Base-by-base conservation (phyloP, 2,888 invertebrate genomes). In the Podotricha telesiphe region DNA sequence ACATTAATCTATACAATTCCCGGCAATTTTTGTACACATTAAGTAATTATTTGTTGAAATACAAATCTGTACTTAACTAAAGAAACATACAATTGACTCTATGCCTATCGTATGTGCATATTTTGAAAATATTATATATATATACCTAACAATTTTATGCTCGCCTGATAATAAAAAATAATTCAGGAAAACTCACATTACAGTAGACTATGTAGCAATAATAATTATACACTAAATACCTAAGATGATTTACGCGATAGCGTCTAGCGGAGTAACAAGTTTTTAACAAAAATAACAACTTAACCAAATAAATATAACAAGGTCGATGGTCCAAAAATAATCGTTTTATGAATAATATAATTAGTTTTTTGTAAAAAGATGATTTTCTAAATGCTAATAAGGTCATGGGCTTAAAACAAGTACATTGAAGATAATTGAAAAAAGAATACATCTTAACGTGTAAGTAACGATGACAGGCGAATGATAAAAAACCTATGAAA, bases 381-480 rank as follows among this genome's bases (percentile, higher is more conserved):
- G 2, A 59, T 42, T 22, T 59, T 59, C 45, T n/a, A 45, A 22
- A 45, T 8, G n/a, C 45, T 45, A 59, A 59, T 45, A 45, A 59
- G 42, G 45, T 59, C 22, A 59, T n/a, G 11, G 45, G 20, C 42
- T 42, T 42, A 20, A 22, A 2, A 22, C 42, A 59, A 59, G n/a
- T n/a, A 42, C 17, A 34, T 48, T 17, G 37, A 50, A 62, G 48
- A 34, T 62, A 50, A 48, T 3, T 19, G 20, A 50, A 48, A 47
- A 62, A 28, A 48, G 17, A 62, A 48, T 37, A 15, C 15, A 19
- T 6, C 15, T 34, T 59, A 71, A 62, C 66, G 64, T 65, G 71
- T 17, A 64, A 74, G 67, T 69, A 65, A 72, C 67, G 72, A 69
- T 65, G 68, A 68, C 70, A 56, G 61, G 48, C 22, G 13, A 67